Evolutionary conservation across 1,140 invertebrate species (phyloP).

Genomic region (Tenebrio molitor): DNA sequence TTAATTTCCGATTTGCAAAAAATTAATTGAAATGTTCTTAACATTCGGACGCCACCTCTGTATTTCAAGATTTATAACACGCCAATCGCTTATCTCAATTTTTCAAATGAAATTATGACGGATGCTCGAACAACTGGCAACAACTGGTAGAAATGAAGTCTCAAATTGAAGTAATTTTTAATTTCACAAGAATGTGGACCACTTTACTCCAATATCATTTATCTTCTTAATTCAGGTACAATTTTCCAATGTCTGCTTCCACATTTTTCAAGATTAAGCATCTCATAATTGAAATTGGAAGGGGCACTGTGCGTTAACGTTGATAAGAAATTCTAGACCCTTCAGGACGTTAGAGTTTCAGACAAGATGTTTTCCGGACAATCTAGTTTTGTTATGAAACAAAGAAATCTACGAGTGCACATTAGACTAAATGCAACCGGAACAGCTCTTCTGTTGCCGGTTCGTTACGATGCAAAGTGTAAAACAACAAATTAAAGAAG

Average conservation of each 20-base stretch:
- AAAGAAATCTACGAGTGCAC: no score
- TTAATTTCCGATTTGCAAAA: no score
- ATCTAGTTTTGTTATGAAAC: no score
- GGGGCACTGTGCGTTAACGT: background rate
- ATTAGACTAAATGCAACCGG: slow-evolving; percentile 2
- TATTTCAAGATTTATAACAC: no score
- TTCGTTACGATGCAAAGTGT: slow-evolving; percentile 17
- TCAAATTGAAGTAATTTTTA: background rate
- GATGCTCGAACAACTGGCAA: no score
- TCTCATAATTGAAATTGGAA: slow-evolving; percentile 31
- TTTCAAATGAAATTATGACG: background rate
- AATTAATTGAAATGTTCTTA: no score
- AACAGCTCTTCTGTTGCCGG: background rate
- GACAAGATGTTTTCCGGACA: no score
- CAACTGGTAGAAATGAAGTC: no score
- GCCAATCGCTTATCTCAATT: background rate
- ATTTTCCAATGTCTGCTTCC: slow-evolving; percentile 29
- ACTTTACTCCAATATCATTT: slow-evolving; percentile 16
- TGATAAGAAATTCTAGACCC: background rate
- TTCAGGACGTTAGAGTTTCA: no score
- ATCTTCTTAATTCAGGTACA: slow-evolving; percentile 19
- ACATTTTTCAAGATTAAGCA: slow-evolving; percentile 31
- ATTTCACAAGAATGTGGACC: background rate
- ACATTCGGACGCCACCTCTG: no score
- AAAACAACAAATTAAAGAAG: slow-evolving; percentile 13